phyloP scores from a whole-genome alignment of 2,888 invertebrate species.

The Ormyrus rosae region DNA sequence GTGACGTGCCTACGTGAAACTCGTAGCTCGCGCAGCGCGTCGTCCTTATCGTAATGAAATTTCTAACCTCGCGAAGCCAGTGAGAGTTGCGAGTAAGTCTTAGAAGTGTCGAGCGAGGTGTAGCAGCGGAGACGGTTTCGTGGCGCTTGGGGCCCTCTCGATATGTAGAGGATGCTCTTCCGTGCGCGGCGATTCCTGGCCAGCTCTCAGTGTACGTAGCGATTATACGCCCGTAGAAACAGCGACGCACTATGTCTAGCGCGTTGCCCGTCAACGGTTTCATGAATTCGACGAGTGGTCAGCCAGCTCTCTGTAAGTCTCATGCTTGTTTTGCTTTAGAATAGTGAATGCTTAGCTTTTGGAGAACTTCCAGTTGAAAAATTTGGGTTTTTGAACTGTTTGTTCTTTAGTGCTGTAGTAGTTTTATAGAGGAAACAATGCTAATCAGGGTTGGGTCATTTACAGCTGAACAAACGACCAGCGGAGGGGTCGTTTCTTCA shows the following conservation, averaged over 20 bases:
- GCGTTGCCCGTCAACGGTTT: slow-evolving; percentile 68
- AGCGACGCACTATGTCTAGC: slow-evolving; percentile 64
- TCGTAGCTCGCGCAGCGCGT: background rate
- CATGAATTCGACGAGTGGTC: slow-evolving; percentile 72
- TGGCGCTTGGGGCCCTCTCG: too few relatives aligned
- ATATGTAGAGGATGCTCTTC: too few relatives aligned
- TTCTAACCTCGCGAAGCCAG: too few relatives aligned
- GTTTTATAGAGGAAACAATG: too few relatives aligned
- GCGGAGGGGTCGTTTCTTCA: slow-evolving; percentile 63
- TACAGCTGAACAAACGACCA: slow-evolving; percentile 67
- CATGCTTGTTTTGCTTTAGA: background rate
- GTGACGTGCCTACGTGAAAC: too few relatives aligned
- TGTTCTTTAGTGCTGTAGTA: background rate
- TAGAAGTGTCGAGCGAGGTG: too few relatives aligned
- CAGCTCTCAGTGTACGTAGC: background rate
- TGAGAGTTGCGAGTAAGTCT: background rate
- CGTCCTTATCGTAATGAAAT: background rate
- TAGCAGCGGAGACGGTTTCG: too few relatives aligned
- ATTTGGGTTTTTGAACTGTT: slow-evolving; percentile 7
- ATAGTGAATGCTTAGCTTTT: background rate
- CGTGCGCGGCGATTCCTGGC: too few relatives aligned
- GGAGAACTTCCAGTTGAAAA: background rate
- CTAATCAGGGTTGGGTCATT: background rate
- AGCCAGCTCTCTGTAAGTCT: slow-evolving; percentile 70
- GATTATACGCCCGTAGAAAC: background rate